phyloP scores from a whole-genome alignment of 2,797 vertebrate genomes.

The Gambusia yucatana region DNA sequence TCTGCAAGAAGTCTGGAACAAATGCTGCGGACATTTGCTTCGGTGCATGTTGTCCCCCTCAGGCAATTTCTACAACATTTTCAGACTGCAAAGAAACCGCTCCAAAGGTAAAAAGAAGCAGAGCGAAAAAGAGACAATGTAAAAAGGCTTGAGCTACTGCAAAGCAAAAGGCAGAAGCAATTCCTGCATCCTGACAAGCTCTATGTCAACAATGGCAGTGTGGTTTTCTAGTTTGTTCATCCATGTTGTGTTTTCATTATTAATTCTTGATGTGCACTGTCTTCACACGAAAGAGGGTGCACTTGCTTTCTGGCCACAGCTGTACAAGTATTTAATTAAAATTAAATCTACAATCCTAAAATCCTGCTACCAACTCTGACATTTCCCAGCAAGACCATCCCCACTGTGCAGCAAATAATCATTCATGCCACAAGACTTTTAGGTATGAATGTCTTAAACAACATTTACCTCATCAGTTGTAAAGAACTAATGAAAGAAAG shows the following conservation, averaged over 20 bases:
- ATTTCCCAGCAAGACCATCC: slow-evolving; percentile 35
- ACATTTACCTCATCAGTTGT: slow-evolving; percentile 49
- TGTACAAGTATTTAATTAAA: background rate
- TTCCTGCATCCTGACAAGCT: background rate
- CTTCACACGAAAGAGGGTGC: background rate
- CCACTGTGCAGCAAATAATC: slow-evolving; percentile 36
- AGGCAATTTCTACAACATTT: background rate
- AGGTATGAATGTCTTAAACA: slow-evolving; percentile 65
- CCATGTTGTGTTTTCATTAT: background rate
- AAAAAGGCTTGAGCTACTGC: background rate
- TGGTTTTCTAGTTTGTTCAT: background rate
- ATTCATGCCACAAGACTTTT: slow-evolving; percentile 71
- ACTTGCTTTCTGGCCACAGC: background rate
- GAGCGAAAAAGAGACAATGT: background rate
- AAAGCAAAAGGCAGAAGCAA: background rate
- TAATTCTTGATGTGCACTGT: background rate
- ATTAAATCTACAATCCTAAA: slow-evolving; percentile 17
- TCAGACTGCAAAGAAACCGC: background rate
- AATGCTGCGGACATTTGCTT: slow-evolving; percentile 1
- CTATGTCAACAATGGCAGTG: background rate
- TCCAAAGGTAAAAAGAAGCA: background rate
- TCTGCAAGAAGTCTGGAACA: slow-evolving; percentile 1
- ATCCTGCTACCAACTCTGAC: slow-evolving; percentile 31
- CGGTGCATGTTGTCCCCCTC: background rate
- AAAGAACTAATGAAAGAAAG: slow-evolving; percentile 36